Evolutionary conservation across 2,113 vertebrate species (phyloP).

Genomic region (Chlamydotis undulata): DNA sequence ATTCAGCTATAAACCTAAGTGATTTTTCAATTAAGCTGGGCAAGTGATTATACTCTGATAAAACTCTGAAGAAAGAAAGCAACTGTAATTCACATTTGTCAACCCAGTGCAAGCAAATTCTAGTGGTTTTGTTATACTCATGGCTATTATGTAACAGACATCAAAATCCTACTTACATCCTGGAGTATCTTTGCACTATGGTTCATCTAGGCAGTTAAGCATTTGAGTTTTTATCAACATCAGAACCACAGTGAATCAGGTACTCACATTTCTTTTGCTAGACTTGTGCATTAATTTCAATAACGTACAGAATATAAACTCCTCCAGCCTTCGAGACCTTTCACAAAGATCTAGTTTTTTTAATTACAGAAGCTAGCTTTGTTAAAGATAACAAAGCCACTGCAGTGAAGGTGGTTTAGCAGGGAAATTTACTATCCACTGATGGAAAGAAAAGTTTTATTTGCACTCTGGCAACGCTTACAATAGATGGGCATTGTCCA

Average conservation of each 20-base stretch:
- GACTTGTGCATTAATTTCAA: background rate
- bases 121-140: background rate
- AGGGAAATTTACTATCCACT: background rate
- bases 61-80: slow-evolving; percentile 59
- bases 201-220: background rate
- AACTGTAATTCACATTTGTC: slow-evolving; percentile 53
- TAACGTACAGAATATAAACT: background rate
- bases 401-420: background rate
- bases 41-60: slow-evolving; percentile 63
- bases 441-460: background rate
- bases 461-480: background rate
- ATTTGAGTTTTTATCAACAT: background rate
- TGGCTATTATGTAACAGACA: background rate
- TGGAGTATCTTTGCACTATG: background rate
- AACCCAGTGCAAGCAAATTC: slow-evolving; percentile 6
- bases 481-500: background rate
- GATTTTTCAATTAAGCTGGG: slow-evolving; percentile 73
- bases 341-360: background rate
- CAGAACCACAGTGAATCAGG: background rate
- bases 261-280: background rate
- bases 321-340: background rate
- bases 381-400: background rate
- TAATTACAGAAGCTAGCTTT: background rate
- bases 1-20: slow-evolving; percentile 68
- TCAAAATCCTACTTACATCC: background rate